Percentiles rank a stretch among this genome's conserved stretches.
Conservation (phyloP, 1,140 invertebrate species). For the Glossosoma conforme region DNA sequence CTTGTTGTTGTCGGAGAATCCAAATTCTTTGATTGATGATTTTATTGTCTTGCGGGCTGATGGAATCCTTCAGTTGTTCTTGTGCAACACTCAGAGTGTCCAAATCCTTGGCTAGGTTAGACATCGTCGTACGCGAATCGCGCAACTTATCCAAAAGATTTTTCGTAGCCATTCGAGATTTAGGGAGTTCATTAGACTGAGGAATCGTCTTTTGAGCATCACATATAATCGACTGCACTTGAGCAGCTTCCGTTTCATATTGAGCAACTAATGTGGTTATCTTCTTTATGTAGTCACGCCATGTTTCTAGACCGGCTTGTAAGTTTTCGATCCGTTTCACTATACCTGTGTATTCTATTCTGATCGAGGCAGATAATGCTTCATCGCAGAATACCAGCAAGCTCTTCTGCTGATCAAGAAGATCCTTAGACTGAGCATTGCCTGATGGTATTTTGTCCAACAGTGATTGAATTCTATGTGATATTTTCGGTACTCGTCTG, state of each 20-base stretch:
- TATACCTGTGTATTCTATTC: slow-evolving; percentile 73
- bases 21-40: slow-evolving; percentile 70
- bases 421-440: slow-evolving; percentile 56
- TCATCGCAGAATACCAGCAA: slow-evolving; percentile 73
- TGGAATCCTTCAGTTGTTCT: slow-evolving; percentile 76
- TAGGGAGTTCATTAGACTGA: slow-evolving; percentile 39
- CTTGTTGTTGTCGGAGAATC: slow-evolving; percentile 70
- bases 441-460: slow-evolving; percentile 64
- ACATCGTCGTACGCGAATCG: slow-evolving; percentile 53
- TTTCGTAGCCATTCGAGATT: slow-evolving; percentile 46
- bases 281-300: slow-evolving; percentile 65
- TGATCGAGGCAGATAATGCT: slow-evolving; percentile 66
- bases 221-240: slow-evolving; percentile 54
- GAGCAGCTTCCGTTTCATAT: slow-evolving; percentile 55
- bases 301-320: slow-evolving; percentile 74
- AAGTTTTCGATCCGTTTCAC: slow-evolving; percentile 70
- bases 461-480: slow-evolving; percentile 62
- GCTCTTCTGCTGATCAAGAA: slow-evolving; percentile 61
- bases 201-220: slow-evolving; percentile 54
- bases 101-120: slow-evolving; percentile 55
- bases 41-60: slow-evolving; percentile 84
- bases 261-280: slow-evolving; percentile 57
- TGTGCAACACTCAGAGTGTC: slow-evolving; percentile 67
- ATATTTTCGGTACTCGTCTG: slow-evolving; percentile 64
- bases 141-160: slow-evolving; percentile 56